Evolutionary conservation across 2,888 invertebrate species (phyloP).

Genomic region (Drosophila longiperda): DNA sequence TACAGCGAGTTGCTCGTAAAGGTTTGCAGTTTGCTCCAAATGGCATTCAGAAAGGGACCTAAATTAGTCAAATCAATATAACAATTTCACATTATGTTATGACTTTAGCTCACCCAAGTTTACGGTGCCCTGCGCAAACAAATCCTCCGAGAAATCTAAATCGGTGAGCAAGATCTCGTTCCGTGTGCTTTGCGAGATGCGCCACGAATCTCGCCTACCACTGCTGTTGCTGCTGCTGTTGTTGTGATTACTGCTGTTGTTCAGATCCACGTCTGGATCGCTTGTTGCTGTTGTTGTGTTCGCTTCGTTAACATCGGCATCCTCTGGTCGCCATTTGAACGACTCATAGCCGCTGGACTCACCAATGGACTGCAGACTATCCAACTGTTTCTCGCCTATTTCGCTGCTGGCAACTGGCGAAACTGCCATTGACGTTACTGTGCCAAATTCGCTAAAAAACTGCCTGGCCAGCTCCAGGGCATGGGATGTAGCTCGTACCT

Average conservation of each 20-base stretch:
- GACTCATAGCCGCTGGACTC: slow-evolving; percentile 92
- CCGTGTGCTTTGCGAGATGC: slow-evolving; percentile 78
- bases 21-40: slow-evolving; percentile 92
- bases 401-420: slow-evolving; percentile 52
- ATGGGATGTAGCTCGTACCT: slow-evolving; percentile 68
- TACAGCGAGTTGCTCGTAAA: slow-evolving; percentile 94
- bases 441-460: slow-evolving; percentile 83
- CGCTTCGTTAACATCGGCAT: slow-evolving; percentile 58
- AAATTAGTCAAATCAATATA: slow-evolving; percentile 36
- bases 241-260: slow-evolving; percentile 30
- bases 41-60: slow-evolving; percentile 92
- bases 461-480: slow-evolving; percentile 83
- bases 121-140: slow-evolving; percentile 85
- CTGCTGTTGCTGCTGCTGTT: slow-evolving; percentile 50
- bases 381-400: slow-evolving; percentile 83
- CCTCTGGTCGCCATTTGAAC: slow-evolving; percentile 87
- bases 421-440: slow-evolving; percentile 16
- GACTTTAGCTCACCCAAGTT: slow-evolving; percentile 80
- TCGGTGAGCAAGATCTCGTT: slow-evolving; percentile 82
- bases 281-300: slow-evolving; percentile 43
- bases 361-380: slow-evolving; percentile 90
- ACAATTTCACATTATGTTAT: background rate
- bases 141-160: slow-evolving; percentile 85
- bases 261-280: slow-evolving; percentile 76
- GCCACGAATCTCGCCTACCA: slow-evolving; percentile 79